phyloP scores from a whole-genome alignment of 2,888 invertebrate genomes.

The Achlya flavicornis region DNA sequence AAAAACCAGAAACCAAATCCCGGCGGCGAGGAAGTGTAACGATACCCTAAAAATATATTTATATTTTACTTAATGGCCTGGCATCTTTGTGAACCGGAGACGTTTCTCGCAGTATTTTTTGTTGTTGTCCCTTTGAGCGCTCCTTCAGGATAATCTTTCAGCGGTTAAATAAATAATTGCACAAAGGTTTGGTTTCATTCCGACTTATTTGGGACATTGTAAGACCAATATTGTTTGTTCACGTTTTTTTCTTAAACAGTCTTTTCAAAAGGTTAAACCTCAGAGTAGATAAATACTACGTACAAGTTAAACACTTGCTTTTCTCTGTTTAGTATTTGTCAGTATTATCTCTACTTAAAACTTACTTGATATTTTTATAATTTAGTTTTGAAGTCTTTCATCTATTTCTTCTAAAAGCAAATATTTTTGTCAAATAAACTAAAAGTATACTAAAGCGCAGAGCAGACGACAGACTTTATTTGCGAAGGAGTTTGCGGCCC shows the following conservation, averaged over 20 bases:
- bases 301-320: not conserved
- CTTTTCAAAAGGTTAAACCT: not conserved
- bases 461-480: too few relatives aligned
- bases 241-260: not conserved
- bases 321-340: not conserved
- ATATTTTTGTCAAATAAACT: too few relatives aligned
- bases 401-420: too few relatives aligned
- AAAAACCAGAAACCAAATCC: not conserved
- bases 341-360: too few relatives aligned
- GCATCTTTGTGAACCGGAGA: conserved; percentile 4
- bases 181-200: conserved; percentile 3
- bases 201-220: not conserved
- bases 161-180: conserved; percentile 11
- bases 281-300: too few relatives aligned
- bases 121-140: conserved; percentile 8
- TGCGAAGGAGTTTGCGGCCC: too few relatives aligned
- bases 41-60: conserved; percentile 8
- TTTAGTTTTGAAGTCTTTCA: too few relatives aligned
- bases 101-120: not conserved
- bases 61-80: conserved; percentile 9
- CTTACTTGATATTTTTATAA: too few relatives aligned
- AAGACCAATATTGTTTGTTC: not conserved
- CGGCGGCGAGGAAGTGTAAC: not conserved
- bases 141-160: conserved; percentile 3
- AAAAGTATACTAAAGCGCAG: too few relatives aligned